Base-by-base conservation (phyloP, 2,113 vertebrate genomes). In the Scortum barcoo region DNA sequence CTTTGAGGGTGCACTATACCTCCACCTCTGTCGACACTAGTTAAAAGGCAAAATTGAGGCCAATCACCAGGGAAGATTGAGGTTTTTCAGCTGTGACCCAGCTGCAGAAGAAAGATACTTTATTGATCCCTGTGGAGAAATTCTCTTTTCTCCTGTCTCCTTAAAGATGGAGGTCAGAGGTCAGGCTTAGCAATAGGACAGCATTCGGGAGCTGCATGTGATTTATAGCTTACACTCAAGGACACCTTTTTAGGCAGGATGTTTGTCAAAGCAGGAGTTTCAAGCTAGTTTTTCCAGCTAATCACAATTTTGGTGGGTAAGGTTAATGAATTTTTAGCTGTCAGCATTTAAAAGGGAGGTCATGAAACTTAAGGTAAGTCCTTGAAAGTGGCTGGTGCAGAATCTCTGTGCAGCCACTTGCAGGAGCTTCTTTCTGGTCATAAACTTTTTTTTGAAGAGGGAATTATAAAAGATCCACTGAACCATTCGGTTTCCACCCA, bases 61-160 rank as follows among this genome's bases (percentile, higher is more conserved):
- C 62, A 81, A 53, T 81, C 76, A 57, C 51, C 22, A 46, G 33
- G 7, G 58, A 78, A 63, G 72, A 86, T 86, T 71, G 73, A 88
- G 57, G 69, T 66, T 79, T 84, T 81, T 80, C 65, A 77, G 54
- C 76, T 67, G 40, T 74, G 78, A 82, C 80, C 87, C 16, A 24
- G 30, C 80, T 51, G 74, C 38, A 78, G 36, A 38, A 77, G 62
- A 78, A 78, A 67, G 50, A 65, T 76, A 62, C 69, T 83, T 84
- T 90, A 92, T 92, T 81, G 89, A 92, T 91, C 83, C 38, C 33
- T 40, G 53, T 61, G 60, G 68, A 85, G 65, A 83, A 65, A 76
- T 67, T 69, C 86, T 86, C 69, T 40, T 80, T 66, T 63, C 72
- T 76, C 61, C 51, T 66, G 63, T 80, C 74, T 80, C 30, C 58